Conservation (phyloP, 2,113 vertebrate species). For the Eptesicus fuscus region DNA sequence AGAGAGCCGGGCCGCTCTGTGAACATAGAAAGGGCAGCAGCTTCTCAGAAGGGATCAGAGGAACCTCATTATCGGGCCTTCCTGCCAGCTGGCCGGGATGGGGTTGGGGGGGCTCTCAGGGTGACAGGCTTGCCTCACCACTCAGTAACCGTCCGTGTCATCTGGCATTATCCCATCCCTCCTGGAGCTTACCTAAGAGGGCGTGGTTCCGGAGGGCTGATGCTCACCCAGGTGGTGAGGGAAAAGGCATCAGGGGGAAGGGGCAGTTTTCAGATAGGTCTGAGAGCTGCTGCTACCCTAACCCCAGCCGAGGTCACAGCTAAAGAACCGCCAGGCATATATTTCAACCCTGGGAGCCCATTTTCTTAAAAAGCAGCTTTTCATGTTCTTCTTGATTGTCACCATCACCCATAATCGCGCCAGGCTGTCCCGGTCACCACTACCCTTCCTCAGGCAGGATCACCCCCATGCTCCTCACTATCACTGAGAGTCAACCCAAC, state of each 20-base stretch:
- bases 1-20: conserved; percentile 54
- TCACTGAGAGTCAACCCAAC: not conserved
- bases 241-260: not conserved
- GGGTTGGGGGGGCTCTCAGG: not conserved
- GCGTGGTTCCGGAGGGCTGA: not conserved
- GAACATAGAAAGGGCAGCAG: conserved; percentile 65
- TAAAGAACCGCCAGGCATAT: not conserved
- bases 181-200: not conserved
- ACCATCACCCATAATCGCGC: not conserved
- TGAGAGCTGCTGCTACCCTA: not conserved
- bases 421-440: not conserved
- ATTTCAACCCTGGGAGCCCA: not conserved
- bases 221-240: not conserved
- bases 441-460: not conserved
- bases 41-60: conserved; percentile 63
- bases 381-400: not conserved
- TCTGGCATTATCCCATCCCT: not conserved
- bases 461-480: too few species aligned
- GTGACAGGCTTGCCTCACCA: not conserved
- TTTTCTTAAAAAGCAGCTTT: not conserved
- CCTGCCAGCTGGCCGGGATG: conserved; percentile 12
- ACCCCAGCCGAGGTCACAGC: not conserved
- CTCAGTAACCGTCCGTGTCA: not conserved
- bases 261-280: not conserved
- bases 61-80: conserved; percentile 42